Conservation (phyloP, 2,113 vertebrate genomes). For the Zosterops borbonicus region DNA sequence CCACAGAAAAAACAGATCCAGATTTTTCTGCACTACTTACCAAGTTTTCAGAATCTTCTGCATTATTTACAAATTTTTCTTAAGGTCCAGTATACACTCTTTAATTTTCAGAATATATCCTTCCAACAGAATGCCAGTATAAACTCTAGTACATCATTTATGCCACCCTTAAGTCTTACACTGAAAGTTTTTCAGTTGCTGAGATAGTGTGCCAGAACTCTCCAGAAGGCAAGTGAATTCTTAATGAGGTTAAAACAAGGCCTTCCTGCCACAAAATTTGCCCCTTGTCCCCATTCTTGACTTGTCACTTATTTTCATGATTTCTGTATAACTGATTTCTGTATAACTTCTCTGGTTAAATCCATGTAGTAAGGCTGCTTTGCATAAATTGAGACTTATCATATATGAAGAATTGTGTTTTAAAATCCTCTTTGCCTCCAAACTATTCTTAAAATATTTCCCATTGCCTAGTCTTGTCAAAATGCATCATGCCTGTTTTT, state of each 20-base stretch:
- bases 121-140: neutral
- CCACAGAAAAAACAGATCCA: neutral
- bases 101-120: neutral
- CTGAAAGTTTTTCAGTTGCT: neutral
- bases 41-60: neutral
- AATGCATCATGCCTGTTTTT: neutral
- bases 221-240: neutral
- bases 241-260: neutral
- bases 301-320: neutral
- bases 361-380: neutral
- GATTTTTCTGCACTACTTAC: neutral
- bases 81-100: neutral
- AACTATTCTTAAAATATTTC: neutral
- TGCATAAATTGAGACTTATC: neutral
- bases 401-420: neutral
- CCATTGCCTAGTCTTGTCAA: neutral
- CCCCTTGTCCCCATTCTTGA: fast-evolving
- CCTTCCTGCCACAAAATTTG: neutral
- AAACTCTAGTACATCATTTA: neutral
- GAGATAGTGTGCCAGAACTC: neutral
- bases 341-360: neutral
- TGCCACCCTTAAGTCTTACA: neutral
- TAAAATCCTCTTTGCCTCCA: slow-evolving; percentile 29
- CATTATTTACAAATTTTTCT: neutral
- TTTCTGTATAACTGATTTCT: neutral